A percentile compares a stretch with the other conserved stretches of the same genome.
Conservation (phyloP, 2,113 vertebrate species). For the Anthoscopus minutus region DNA sequence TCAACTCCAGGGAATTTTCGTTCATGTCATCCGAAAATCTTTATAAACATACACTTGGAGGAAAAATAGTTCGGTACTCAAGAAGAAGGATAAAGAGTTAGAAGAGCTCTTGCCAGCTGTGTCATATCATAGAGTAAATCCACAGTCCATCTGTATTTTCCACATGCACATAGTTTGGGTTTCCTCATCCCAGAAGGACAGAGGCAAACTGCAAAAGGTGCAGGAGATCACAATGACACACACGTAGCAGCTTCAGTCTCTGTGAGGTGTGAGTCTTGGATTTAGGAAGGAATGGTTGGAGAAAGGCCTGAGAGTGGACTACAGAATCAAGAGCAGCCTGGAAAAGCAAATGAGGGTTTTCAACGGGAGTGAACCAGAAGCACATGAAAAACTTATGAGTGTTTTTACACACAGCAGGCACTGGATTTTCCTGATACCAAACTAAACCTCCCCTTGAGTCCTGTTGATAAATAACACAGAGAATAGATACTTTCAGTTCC, state of each 20-base stretch:
- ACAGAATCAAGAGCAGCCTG: not conserved
- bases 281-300: not conserved
- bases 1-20: not conserved
- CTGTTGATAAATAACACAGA: not conserved
- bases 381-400: accelerated
- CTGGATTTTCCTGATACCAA: not conserved
- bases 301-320: not conserved
- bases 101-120: not conserved
- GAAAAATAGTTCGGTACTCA: not conserved
- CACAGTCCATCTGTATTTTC: accelerated
- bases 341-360: not conserved
- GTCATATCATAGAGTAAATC: not conserved
- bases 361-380: not conserved
- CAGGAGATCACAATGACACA: not conserved
- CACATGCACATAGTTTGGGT: accelerated
- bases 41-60: not conserved
- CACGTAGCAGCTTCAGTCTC: not conserved
- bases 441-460: accelerated
- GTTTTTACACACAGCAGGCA: not conserved
- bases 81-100: not conserved
- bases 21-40: not conserved
- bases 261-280: not conserved
- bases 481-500: not conserved
- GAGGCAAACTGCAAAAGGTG: not conserved
- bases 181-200: not conserved